These are phyloP conservation scores for Hylaeus anthracinus DNA, from an alignment of 1,140 invertebrate species.

Conservation along the genomic window DNA sequence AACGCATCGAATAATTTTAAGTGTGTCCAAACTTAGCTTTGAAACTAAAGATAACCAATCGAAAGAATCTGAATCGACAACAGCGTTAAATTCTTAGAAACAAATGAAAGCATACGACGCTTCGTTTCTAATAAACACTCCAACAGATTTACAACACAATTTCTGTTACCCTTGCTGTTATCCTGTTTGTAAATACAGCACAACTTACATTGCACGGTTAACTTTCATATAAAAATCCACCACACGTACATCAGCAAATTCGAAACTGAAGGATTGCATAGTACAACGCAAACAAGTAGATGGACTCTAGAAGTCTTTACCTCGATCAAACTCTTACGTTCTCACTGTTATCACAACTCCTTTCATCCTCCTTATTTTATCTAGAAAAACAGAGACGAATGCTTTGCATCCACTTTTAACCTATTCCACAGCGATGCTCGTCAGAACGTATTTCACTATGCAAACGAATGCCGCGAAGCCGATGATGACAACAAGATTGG, in stretches of 20 bases:
- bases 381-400: constrained; percentile 17
- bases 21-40: constrained; percentile 16
- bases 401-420: constrained; percentile 20
- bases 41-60: constrained; percentile 16
- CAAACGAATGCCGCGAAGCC: constrained; percentile 93
- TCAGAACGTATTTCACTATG: constrained; percentile 92
- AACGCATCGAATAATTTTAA: constrained; percentile 13
- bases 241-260: constrained; percentile 38
- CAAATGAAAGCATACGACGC: neutral
- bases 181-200: constrained; percentile 43
- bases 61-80: neutral
- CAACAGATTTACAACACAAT: neutral
- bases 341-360: constrained; percentile 28
- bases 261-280: constrained; percentile 15
- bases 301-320: constrained; percentile 10
- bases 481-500: constrained; percentile 90
- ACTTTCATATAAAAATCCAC: constrained; percentile 60
- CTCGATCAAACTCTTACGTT: neutral
- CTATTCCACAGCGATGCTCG: constrained; percentile 78
- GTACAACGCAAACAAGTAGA: constrained; percentile 2
- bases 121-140: neutral
- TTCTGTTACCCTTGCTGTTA: neutral
- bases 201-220: constrained; percentile 56
- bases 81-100: constrained; percentile 2
- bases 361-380: neutral